These are phyloP conservation scores for Megaceryle alcyon DNA, from an alignment of 2,797 vertebrate species.

Conservation along the genomic window DNA sequence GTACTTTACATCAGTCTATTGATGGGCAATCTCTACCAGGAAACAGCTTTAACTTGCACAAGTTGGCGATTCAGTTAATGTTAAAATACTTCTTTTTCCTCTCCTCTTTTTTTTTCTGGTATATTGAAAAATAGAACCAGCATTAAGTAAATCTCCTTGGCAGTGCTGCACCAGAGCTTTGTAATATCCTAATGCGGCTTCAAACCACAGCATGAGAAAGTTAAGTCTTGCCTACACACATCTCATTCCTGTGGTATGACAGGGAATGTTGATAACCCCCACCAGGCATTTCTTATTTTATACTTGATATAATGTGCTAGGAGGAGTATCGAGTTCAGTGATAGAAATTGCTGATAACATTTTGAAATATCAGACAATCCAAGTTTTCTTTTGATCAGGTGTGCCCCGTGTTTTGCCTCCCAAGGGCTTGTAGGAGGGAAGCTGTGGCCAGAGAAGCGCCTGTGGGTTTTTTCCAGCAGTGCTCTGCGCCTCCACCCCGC, in stretches of 20 bases:
- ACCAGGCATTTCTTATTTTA: not conserved
- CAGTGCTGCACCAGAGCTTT: not conserved
- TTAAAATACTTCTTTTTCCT: not conserved
- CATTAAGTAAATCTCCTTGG: not conserved
- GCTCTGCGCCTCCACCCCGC: not conserved
- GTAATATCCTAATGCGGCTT: not conserved
- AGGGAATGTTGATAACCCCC: not conserved
- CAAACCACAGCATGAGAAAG: not conserved
- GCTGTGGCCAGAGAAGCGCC: not conserved
- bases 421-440: not conserved
- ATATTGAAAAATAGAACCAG: not conserved
- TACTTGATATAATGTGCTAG: not conserved
- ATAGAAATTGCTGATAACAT: not conserved
- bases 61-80: not conserved
- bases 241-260: not conserved
- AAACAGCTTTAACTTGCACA: not conserved
- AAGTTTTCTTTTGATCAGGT: not conserved
- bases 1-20: not conserved
- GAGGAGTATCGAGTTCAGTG: not conserved
- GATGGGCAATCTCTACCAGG: not conserved
- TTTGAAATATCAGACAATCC: not conserved
- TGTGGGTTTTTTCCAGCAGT: not conserved
- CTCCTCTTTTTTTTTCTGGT: not conserved
- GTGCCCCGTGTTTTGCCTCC: not conserved
- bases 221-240: accelerated